phyloP scores from a whole-genome alignment of 2,888 invertebrate species.

The Pseudanteris insignis region DNA sequence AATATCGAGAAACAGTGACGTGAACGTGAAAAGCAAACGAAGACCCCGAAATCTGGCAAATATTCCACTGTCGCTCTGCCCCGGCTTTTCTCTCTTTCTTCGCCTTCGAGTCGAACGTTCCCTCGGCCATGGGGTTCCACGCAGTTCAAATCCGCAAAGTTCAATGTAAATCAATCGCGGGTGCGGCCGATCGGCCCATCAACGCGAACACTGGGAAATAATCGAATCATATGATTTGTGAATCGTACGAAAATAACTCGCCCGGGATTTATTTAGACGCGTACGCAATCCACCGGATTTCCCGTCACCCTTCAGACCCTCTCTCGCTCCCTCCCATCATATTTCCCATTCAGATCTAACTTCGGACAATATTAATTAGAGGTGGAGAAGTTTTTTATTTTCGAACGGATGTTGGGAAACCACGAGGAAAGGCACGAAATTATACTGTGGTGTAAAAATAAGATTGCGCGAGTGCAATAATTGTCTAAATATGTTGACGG shows the following conservation, averaged over 20 bases:
- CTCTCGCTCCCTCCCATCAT: too few relatives aligned
- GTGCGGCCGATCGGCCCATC: background rate
- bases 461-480: too few relatives aligned
- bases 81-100: constrained; percentile 1
- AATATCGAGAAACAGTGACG: constrained; percentile 44
- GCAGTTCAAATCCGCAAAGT: constrained; percentile 23
- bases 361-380: too few relatives aligned
- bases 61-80: too few relatives aligned
- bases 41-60: constrained; percentile 37
- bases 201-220: constrained; percentile 2
- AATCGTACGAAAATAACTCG: constrained; percentile 20
- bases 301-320: background rate
- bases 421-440: too few relatives aligned
- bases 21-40: constrained; percentile 38
- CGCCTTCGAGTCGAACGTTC: too few relatives aligned
- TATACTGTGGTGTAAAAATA: too few relatives aligned
- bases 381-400: too few relatives aligned
- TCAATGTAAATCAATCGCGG: constrained; percentile 26
- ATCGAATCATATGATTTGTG: constrained; percentile 6
- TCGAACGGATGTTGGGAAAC: too few relatives aligned
- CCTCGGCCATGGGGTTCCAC: constrained; percentile 7
- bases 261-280: constrained; percentile 20
- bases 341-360: too few relatives aligned
- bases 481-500: too few relatives aligned
- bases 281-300: constrained; percentile 14